Evolutionary conservation across 2,888 invertebrate genomes (phyloP).

Genomic region (Harpagoxenus sublaevis): DNA sequence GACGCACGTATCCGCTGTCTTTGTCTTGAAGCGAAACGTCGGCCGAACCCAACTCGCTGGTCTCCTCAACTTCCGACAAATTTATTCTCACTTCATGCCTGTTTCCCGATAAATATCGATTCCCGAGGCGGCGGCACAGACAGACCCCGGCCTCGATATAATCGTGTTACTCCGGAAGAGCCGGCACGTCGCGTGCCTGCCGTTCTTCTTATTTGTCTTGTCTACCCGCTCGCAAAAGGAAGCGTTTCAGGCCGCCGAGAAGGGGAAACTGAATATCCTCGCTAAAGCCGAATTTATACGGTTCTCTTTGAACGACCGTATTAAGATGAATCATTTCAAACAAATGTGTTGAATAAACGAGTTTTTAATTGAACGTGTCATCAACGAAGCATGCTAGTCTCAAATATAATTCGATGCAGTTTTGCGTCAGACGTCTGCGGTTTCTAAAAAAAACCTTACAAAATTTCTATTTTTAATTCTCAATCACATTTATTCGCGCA

Average conservation of each 20-base stretch:
- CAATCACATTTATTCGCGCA: constrained; percentile 2
- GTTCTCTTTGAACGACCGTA: constrained; percentile 12
- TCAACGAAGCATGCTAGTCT: background rate
- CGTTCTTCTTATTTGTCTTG: constrained; percentile 72
- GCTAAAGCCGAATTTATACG: constrained; percentile 50
- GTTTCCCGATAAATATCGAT: constrained; percentile 80
- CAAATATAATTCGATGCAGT: background rate
- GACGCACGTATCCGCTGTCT: constrained; percentile 56
- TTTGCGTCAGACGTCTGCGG: background rate
- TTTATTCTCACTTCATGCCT: constrained; percentile 79
- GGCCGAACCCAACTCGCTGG: constrained; percentile 23
- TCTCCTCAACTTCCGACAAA: constrained; percentile 81
- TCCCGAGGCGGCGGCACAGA: constrained; percentile 63
- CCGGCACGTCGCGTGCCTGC: constrained; percentile 72
- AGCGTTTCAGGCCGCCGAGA: constrained; percentile 33
- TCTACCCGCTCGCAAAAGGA: constrained; percentile 59
- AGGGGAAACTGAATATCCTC: constrained; percentile 54
- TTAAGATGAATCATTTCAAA: background rate
- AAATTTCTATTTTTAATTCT: constrained; percentile 5
- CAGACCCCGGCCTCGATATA: constrained; percentile 73
- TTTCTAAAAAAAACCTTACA: background rate
- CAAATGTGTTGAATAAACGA: constrained; percentile 2
- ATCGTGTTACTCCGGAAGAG: constrained; percentile 81
- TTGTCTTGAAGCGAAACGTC: constrained; percentile 69
- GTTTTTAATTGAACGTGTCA: constrained; percentile 17